A percentile compares a stretch with the other conserved stretches of the same genome.
phyloP scores from a whole-genome alignment of 2,113 vertebrate species.

The Podilymbus podiceps region DNA sequence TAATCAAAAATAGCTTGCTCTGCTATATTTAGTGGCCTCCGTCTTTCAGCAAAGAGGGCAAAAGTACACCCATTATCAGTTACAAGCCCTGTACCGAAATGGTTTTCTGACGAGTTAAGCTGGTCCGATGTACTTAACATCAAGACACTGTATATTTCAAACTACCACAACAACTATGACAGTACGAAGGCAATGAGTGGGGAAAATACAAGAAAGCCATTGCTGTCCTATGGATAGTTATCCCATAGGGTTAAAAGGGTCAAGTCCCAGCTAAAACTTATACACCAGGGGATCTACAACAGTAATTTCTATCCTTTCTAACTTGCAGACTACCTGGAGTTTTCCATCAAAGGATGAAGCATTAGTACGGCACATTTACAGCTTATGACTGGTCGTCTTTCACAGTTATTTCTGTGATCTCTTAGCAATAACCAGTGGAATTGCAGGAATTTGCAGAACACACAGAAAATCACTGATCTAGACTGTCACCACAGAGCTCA shows the following conservation, averaged over 20 bases:
- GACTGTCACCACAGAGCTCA: background rate
- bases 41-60: background rate
- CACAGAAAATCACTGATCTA: background rate
- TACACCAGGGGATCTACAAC: background rate
- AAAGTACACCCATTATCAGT: slow-evolving; percentile 21
- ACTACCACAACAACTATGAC: background rate
- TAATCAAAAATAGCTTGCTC: background rate
- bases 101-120: slow-evolving; percentile 28
- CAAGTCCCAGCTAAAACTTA: background rate
- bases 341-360: background rate
- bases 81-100: background rate
- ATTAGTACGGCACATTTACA: background rate
- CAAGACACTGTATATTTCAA: background rate
- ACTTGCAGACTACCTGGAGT: background rate
- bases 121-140: background rate
- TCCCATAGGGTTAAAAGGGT: background rate
- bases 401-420: slow-evolving; percentile 12
- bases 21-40: slow-evolving; percentile 35
- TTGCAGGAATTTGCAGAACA: slow-evolving; percentile 38
- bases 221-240: background rate
- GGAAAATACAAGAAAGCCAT: background rate
- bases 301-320: background rate
- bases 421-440: slow-evolving; percentile 17
- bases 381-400: background rate
- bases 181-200: background rate